Evolutionary conservation across 2,797 vertebrate genomes (phyloP), one percentile per base, ranked within the genome.

Genomic region (Tokudaia muenninki): DNA sequence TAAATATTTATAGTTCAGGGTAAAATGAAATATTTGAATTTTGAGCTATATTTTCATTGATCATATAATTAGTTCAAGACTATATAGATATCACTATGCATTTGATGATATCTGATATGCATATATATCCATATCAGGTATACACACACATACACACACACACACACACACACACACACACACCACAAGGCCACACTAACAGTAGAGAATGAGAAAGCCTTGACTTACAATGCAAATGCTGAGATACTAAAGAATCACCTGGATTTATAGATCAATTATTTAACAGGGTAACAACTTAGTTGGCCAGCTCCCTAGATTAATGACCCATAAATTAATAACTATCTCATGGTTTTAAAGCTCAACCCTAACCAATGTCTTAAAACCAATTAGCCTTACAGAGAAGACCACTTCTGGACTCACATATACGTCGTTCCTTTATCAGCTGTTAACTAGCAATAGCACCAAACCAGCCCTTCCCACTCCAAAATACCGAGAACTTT

Each of bases 231-330:
- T 52, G 11, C 81, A 94, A 96, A 92, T 50, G 89, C 55, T 84
- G 63, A 95, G 78, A 84, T 94, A 93, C 70, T 79, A 82, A 87
- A 61, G 83, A 97, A 94, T 87, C 93, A 84, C n/a, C 26, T 94
- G 31, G 67, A 96, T 97, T 97, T 97, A 97, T 96, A 90, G 80
- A 29, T 67, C 55, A 77, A 96, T 96, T 95, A 96, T 94, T 96
- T 92, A 96, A 75, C 29, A 90, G 19, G 90, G 72, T 91, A 95
- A 97, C 83, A 81, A 95, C 44, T 93, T 93, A 97, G 77, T 65
- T 95, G 92, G 70, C 74, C 80, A 94, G 83, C 91, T 96, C 92
- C 87, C 52, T 11, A 34, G 92, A 96, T 92, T 92, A 95, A 94
- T 59, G 47, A 92, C 21, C 75, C 92, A 94, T 96, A 97, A 41